Evolutionary conservation across 1,140 invertebrate species (phyloP).

Genomic region (Papilio polytes): DNA sequence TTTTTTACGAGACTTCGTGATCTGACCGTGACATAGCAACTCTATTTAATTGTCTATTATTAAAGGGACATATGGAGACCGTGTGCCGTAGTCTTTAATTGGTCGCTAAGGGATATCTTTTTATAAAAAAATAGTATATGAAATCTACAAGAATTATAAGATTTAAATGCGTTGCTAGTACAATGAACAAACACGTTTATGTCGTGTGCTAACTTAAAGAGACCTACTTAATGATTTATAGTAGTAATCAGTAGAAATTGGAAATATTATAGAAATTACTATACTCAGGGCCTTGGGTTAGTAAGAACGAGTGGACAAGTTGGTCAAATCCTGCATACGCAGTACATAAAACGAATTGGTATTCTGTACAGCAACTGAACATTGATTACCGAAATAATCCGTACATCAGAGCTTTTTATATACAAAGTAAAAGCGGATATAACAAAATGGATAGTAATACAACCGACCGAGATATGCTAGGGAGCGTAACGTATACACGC

Average conservation of each 20-base stretch:
- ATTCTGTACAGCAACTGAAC: too few relatives aligned
- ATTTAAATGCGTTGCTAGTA: background rate
- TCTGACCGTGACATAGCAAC: background rate
- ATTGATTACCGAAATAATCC: background rate
- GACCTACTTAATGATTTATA: background rate
- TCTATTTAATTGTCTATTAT: background rate
- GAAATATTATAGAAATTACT: background rate
- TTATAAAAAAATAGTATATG: too few relatives aligned
- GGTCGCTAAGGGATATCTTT: too few relatives aligned
- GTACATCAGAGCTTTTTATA: background rate
- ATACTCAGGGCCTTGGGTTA: background rate
- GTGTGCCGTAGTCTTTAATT: too few relatives aligned
- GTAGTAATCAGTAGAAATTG: background rate
- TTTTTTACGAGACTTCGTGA: background rate
- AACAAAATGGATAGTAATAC: background rate
- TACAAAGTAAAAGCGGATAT: conserved; percentile 1
- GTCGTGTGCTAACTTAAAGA: background rate
- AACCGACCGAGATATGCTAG: background rate
- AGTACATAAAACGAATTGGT: too few relatives aligned
- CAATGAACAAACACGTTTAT: background rate
- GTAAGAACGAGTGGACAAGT: background rate
- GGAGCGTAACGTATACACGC: conserved; percentile 4
- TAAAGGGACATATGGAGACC: background rate
- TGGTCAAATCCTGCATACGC: too few relatives aligned
- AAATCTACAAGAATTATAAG: too few relatives aligned